Conservation (phyloP, 2,888 invertebrate genomes). For the Choreutis nemorana region DNA sequence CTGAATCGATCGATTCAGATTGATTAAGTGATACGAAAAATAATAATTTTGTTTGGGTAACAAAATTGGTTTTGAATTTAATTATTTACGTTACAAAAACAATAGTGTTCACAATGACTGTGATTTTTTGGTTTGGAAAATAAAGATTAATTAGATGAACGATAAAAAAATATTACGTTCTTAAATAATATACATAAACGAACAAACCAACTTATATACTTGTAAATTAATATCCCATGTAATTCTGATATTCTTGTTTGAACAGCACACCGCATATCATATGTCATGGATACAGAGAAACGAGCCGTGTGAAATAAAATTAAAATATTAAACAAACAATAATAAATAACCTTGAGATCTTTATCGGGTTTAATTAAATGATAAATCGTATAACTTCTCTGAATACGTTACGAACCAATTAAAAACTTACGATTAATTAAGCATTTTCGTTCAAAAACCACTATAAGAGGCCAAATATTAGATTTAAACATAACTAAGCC, state of each 20-base stretch:
- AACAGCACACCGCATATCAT: slow-evolving; percentile 30
- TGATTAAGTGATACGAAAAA: too few relatives aligned
- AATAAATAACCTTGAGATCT: too few relatives aligned
- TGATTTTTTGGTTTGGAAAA: neutral
- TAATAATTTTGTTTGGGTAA: too few relatives aligned
- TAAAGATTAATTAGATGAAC: neutral
- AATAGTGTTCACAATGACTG: neutral
- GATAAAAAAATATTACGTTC: neutral
- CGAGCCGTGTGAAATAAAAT: slow-evolving; percentile 30
- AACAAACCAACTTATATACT: neutral
- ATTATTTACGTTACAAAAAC: neutral
- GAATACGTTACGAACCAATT: too few relatives aligned
- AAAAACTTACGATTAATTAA: too few relatives aligned
- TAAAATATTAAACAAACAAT: neutral
- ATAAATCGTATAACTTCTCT: too few relatives aligned
- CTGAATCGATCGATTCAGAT: too few relatives aligned
- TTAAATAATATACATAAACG: neutral
- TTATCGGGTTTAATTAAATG: too few relatives aligned
- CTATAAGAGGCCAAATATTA: too few relatives aligned
- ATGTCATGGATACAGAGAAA: slow-evolving; percentile 26
- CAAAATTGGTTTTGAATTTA: neutral
- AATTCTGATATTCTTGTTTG: slow-evolving; percentile 39
- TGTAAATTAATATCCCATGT: slow-evolving; percentile 52
- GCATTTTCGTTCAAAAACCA: too few relatives aligned
- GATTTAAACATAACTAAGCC: too few relatives aligned